Conservation (phyloP, 1,140 invertebrate genomes). For the Micrasema longulum region DNA sequence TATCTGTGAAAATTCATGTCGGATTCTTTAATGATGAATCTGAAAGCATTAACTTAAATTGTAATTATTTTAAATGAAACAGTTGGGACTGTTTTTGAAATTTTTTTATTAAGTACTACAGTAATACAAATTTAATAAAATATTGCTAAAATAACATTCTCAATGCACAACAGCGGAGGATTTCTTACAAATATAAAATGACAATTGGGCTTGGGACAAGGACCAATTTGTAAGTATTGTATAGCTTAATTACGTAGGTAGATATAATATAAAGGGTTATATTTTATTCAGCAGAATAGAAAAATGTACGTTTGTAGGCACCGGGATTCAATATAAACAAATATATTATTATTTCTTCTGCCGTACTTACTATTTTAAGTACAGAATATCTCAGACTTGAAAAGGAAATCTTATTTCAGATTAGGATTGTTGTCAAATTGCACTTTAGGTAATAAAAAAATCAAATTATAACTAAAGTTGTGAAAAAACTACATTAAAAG, state of each 20-base stretch:
- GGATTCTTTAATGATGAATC: no score
- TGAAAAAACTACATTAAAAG: no score
- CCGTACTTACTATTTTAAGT: conserved; percentile 4
- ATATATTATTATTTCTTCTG: conserved; percentile 15
- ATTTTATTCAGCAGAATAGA: conserved; percentile 25
- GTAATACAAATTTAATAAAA: conserved; percentile 36
- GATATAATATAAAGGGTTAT: conserved; percentile 5
- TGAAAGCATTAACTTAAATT: no score
- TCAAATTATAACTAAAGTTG: conserved; percentile 9
- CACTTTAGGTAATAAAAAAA: conserved; percentile 32
- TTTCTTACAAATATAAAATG: conserved; percentile 21
- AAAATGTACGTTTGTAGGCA: conserved; percentile 32
- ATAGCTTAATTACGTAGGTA: conserved; percentile 5
- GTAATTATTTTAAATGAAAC: no score
- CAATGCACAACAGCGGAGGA: conserved; percentile 38
- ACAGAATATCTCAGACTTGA: conserved; percentile 43
- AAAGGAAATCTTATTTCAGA: conserved; percentile 33
- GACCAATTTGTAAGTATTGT: conserved; percentile 2
- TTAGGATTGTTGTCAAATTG: conserved; percentile 40
- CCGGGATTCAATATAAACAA: conserved; percentile 27
- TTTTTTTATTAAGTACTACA: conserved; percentile 36
- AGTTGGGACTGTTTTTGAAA: no score
- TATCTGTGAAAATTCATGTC: no score
- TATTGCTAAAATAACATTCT: conserved; percentile 41
- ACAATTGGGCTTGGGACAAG: conserved; percentile 2